A percentile compares a stretch with the other conserved stretches of the same genome.
These are phyloP conservation scores for Sinocyclocheilus rhinocerous DNA, from an alignment of 2,113 vertebrate species.

Conservation along the genomic window DNA sequence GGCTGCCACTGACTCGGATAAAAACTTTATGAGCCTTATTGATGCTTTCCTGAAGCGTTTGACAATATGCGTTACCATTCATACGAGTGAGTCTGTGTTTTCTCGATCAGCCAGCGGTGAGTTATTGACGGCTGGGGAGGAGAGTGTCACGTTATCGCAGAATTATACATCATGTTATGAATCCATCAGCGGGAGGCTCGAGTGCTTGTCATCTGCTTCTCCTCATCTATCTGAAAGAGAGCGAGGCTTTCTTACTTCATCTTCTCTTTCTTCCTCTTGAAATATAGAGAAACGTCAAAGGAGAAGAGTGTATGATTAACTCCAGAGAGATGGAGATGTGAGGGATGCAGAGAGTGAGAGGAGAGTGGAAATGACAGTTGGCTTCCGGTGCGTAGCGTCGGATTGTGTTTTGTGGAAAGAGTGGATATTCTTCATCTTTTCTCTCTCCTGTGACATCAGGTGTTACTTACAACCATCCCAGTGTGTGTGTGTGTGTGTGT, in stretches of 20 bases:
- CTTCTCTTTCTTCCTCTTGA: constrained; percentile 7
- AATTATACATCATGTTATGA: constrained; percentile 30
- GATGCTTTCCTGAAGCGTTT: constrained; percentile 1
- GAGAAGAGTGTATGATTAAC: constrained; percentile 15
- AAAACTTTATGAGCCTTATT: background rate
- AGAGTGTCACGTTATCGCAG: constrained; percentile 7
- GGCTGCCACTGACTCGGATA: background rate
- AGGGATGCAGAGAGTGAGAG: background rate
- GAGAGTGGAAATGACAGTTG: constrained; percentile 9
- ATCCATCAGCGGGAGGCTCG: constrained; percentile 6
- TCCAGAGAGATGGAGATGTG: background rate
- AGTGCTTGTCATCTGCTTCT: constrained; percentile 20
- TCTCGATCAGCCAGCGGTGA: constrained; percentile 17
- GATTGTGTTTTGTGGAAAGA: background rate
- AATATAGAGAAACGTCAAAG: background rate
- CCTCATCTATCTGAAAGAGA: constrained; percentile 27
- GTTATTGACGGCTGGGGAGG: constrained; percentile 5
- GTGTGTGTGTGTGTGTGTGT: background rate
- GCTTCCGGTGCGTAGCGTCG: background rate
- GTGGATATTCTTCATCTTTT: constrained; percentile 4
- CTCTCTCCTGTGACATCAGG: constrained; percentile 16
- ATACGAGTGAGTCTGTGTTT: constrained; percentile 32
- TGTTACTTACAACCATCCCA: background rate
- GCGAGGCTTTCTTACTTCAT: background rate
- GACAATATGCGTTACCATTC: constrained; percentile 25